Percentiles rank a stretch among this genome's conserved stretches.
Evolutionary conservation across 2,797 vertebrate species (phyloP).

Genomic region (Mormyrus proboscirostris): DNA sequence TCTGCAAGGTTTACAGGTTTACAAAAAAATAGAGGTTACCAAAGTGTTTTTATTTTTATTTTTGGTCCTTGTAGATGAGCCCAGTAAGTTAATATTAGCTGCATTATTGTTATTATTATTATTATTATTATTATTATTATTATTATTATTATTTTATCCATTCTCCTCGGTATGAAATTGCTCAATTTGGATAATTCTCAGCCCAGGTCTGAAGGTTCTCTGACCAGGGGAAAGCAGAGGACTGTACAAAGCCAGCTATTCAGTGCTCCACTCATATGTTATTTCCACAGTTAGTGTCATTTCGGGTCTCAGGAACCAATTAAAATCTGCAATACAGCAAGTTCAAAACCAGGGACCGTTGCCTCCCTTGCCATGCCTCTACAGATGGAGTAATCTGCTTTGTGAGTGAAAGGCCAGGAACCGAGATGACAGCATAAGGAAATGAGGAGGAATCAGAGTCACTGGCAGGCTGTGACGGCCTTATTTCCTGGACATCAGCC

Average conservation of each 20-base stretch:
- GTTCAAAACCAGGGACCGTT: background rate
- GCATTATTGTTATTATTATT: background rate
- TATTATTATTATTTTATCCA: background rate
- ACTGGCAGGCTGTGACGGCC: background rate
- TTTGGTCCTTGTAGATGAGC: background rate
- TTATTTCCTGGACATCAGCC: constrained; percentile 4
- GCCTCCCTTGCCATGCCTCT: background rate
- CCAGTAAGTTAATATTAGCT: background rate
- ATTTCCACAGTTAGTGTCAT: background rate
- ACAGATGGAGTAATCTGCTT: background rate
- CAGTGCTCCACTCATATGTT: background rate
- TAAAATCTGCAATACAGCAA: constrained; percentile 1
- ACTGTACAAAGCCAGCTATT: background rate
- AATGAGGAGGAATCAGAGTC: background rate
- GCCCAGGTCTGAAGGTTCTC: background rate
- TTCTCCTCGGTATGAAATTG: background rate
- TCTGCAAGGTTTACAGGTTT: background rate
- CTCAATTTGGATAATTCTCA: background rate
- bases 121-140: background rate
- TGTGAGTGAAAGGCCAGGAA: background rate
- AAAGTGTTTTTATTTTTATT: background rate
- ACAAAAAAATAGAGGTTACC: background rate
- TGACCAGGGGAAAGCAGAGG: background rate
- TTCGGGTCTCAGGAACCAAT: background rate
- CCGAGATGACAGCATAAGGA: background rate